phyloP scores from a whole-genome alignment of 2,888 invertebrate genomes.

The Oxytorus armatus region DNA sequence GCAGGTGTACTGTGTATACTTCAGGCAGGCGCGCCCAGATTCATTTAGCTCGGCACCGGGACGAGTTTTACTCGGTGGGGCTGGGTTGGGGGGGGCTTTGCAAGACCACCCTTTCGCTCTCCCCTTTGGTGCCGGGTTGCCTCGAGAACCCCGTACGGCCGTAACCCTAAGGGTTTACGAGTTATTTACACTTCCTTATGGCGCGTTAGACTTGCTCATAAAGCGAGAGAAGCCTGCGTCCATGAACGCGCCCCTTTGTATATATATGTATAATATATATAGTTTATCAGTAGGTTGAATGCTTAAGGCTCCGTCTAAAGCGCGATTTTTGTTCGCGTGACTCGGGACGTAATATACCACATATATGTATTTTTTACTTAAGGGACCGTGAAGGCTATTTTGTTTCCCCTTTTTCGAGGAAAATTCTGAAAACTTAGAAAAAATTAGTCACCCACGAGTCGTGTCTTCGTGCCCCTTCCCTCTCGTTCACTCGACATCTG shows the following conservation, averaged over 20 bases:
- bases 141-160: constrained; percentile 48
- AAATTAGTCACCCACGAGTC: background rate
- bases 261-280: background rate
- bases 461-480: too few species aligned
- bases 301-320: constrained; percentile 32
- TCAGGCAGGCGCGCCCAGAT: constrained; percentile 39
- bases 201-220: constrained; percentile 54
- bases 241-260: constrained; percentile 13
- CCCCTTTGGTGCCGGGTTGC: constrained; percentile 15
- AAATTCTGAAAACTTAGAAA: background rate
- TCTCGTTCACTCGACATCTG: too few species aligned
- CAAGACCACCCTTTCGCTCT: constrained; percentile 1
- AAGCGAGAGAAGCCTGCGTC: constrained; percentile 33
- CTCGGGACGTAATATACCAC: background rate
- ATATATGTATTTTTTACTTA: background rate
- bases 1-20: constrained; percentile 9
- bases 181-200: constrained; percentile 63
- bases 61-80: constrained; percentile 47
- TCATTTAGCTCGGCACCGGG: constrained; percentile 57
- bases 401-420: background rate
- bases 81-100: constrained; percentile 26
- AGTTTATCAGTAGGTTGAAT: constrained; percentile 29
- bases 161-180: constrained; percentile 63
- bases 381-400: background rate
- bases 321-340: constrained; percentile 36